Evolutionary conservation across 2,113 vertebrate genomes (phyloP).

Genomic region (Labeo rohita): DNA sequence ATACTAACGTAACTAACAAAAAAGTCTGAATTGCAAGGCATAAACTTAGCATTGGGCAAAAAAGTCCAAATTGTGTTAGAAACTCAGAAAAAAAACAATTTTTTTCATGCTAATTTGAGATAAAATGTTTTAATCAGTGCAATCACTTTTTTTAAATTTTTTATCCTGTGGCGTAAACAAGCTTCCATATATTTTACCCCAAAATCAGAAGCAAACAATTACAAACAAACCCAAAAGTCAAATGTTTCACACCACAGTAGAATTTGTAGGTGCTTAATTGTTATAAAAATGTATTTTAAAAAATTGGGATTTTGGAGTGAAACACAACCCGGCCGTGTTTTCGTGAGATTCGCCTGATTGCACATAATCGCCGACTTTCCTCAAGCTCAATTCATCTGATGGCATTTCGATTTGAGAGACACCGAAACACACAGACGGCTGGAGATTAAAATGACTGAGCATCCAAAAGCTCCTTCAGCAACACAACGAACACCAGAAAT

Average conservation of each 20-base stretch:
- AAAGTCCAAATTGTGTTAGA: too few relatives aligned
- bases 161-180: not conserved
- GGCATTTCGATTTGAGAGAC: constrained; percentile 8
- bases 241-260: not conserved
- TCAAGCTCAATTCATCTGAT: not conserved
- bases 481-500: constrained; percentile 53
- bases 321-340: not conserved
- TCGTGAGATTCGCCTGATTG: not conserved
- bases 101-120: too few relatives aligned
- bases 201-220: not conserved
- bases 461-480: constrained; percentile 41
- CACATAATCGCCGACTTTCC: not conserved
- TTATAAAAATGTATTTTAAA: not conserved
- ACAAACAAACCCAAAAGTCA: not conserved
- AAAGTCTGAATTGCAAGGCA: too few relatives aligned
- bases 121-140: too few relatives aligned
- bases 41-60: too few relatives aligned
- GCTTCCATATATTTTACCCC: not conserved
- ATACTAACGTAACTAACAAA: too few relatives aligned
- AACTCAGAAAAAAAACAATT: too few relatives aligned
- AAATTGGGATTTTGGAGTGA: not conserved
- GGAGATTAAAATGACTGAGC: not conserved
- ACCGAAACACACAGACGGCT: not conserved
- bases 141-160: too few relatives aligned
- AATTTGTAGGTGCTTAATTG: not conserved